Evolutionary conservation across 1,140 invertebrate species (phyloP), one percentile per base, ranked within the genome.

Genomic region (Polypedilum vanderplanki): DNA sequence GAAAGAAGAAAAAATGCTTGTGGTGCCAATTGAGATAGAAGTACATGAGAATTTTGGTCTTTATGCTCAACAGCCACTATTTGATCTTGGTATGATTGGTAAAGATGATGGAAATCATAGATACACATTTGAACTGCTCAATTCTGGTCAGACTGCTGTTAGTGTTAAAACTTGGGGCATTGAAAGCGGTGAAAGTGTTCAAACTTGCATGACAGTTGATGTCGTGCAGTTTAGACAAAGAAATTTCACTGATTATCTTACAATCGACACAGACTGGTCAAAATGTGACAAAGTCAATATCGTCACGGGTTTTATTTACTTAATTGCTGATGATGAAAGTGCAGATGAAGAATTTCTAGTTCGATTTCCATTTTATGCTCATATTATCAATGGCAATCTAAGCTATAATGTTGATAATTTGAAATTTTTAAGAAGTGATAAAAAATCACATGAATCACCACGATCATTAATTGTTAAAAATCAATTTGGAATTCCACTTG

Each of bases 21-120:
- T 95, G 76, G 86, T 96, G 75, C 93, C 93, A 22, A 85, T 96
- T n/a, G 93, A 96, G 85, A 88, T 96, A 18, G 92, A 96, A 87
- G 93, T 96, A 65, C 86, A 89, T 76, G 86, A 88, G 73, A 80
- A 84, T 78, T 86, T 90, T 78, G 91, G 92, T 74, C 85, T 95
- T 74, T 94, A 93, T 84, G 87, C 90, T 67, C 88, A 90, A 65
- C 88, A 89, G 78, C 91, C 93, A 76, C 83, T 90, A 76, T 85
- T 96, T 57, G 92, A 96, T 85, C 95, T 96, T 85, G 94, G 93
- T 70, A 70, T 70, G 17, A 22, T 70, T 70, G 65, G 65, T 5
- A 5, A 8, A 10, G 9, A 70, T 22, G 65, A 70, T 70, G 65
- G 65, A 8, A 70, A 7, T n/a, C 65, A 12, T 8, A 5, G 65